These are phyloP conservation scores for Nipponia nippon DNA, from an alignment of 2,113 vertebrate genomes.

Conservation along the genomic window DNA sequence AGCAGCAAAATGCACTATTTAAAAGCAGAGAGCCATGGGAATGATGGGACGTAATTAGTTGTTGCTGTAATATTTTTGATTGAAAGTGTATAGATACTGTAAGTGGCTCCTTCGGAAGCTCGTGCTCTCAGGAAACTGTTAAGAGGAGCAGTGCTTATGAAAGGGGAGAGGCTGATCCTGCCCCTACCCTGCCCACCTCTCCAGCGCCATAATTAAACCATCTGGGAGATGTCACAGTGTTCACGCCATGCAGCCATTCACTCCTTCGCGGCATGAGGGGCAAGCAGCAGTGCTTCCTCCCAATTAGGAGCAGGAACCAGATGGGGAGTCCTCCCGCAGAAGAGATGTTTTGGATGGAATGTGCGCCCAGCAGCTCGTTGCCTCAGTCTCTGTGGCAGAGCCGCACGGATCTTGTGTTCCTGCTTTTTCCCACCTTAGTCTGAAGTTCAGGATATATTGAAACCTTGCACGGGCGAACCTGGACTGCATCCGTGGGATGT, in stretches of 20 bases:
- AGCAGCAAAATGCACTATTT: constrained; percentile 24
- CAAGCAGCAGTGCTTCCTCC: neutral
- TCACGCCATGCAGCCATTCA: neutral
- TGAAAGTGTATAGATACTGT: constrained; percentile 24
- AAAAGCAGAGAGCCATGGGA: constrained; percentile 56
- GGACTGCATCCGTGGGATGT: fast-evolving
- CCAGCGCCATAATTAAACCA: neutral
- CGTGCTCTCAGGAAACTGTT: neutral
- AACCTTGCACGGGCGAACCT: neutral
- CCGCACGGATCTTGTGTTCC: neutral
- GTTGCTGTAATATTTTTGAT: constrained; percentile 66
- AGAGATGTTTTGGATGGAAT: neutral
- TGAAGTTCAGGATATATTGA: neutral
- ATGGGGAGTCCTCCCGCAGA: neutral
- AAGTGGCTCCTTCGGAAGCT: neutral
- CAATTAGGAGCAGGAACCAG: neutral
- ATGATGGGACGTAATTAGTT: constrained; percentile 60
- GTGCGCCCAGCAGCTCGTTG: fast-evolving
- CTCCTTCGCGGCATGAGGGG: neutral
- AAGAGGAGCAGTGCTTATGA: neutral
- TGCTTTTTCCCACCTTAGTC: neutral
- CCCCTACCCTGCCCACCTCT: neutral
- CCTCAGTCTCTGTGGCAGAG: neutral
- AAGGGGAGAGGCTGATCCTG: neutral
- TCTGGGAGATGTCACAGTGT: neutral